Evolutionary conservation across 2,888 invertebrate genomes (phyloP).

Genomic region (Stegophylla sp.): DNA sequence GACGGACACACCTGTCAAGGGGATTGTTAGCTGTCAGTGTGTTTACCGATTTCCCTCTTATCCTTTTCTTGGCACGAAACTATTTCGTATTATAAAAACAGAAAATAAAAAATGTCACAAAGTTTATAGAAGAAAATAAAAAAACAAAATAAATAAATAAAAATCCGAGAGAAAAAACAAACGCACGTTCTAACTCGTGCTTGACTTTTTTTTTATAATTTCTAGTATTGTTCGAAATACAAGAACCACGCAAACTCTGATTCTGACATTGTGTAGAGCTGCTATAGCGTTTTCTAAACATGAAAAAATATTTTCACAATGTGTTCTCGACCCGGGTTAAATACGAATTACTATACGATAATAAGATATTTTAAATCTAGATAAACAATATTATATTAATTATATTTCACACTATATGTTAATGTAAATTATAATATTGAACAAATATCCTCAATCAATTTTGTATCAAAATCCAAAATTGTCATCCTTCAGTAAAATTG

Average conservation of each 20-base stretch:
- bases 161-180: constrained; percentile 27
- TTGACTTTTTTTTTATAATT: constrained; percentile 31
- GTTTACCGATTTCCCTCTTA: constrained; percentile 40
- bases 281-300: not conserved
- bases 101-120: constrained; percentile 54
- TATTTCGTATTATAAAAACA: constrained; percentile 50
- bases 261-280: constrained; percentile 2
- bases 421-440: too few species aligned
- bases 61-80: constrained; percentile 51
- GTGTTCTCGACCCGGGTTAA: too few species aligned
- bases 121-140: constrained; percentile 41
- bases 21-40: constrained; percentile 58
- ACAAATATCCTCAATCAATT: too few species aligned
- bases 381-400: too few species aligned
- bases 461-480: too few species aligned
- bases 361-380: too few species aligned
- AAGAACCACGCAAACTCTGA: not conserved
- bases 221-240: constrained; percentile 24
- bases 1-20: constrained; percentile 57
- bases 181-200: not conserved
- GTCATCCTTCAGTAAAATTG: too few species aligned
- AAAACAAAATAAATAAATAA: constrained; percentile 42
- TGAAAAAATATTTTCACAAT: not conserved
- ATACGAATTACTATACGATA: too few species aligned
- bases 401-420: too few species aligned